phyloP scores from a whole-genome alignment of 2,113 vertebrate genomes.

The Odontesthes bonariensis region DNA sequence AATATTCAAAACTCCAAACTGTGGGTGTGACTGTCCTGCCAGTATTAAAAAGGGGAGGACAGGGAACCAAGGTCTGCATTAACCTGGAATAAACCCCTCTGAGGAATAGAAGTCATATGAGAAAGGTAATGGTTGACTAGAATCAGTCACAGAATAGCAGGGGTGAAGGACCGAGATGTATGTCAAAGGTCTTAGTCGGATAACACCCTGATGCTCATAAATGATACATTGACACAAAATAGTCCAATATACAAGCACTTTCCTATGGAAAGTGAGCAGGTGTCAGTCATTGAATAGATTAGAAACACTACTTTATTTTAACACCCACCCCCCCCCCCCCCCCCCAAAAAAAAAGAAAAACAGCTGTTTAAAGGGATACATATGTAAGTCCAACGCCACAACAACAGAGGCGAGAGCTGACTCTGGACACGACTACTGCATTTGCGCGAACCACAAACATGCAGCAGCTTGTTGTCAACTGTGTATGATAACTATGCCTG shows the following conservation, averaged over 20 bases:
- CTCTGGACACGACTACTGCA: constrained; percentile 22
- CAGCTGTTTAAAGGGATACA: neutral
- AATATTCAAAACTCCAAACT: too few species aligned
- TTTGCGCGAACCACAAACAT: constrained; percentile 45
- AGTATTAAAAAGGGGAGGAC: neutral
- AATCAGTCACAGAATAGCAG: constrained; percentile 26
- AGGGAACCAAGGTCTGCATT: neutral
- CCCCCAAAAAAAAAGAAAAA: neutral
- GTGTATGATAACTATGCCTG: constrained; percentile 17
- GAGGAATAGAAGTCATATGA: neutral
- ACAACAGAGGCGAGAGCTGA: constrained; percentile 21
- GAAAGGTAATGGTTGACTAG: constrained; percentile 49
- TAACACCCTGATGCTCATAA: neutral
- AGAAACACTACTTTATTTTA: neutral
- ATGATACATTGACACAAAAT: constrained; percentile 8
- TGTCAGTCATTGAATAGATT: neutral
- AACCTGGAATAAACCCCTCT: constrained; percentile 13
- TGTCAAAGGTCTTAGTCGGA: constrained; percentile 39
- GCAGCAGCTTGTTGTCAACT: constrained; percentile 41
- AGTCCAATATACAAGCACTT: neutral
- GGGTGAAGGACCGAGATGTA: constrained; percentile 55
- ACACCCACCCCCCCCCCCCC: too few species aligned
- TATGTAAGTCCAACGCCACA: constrained; percentile 9
- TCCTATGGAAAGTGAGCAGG: neutral
- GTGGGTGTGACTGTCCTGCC: neutral